Base-by-base conservation (phyloP, 2,797 vertebrate genomes). In the Ambastaia sidthimunki region DNA sequence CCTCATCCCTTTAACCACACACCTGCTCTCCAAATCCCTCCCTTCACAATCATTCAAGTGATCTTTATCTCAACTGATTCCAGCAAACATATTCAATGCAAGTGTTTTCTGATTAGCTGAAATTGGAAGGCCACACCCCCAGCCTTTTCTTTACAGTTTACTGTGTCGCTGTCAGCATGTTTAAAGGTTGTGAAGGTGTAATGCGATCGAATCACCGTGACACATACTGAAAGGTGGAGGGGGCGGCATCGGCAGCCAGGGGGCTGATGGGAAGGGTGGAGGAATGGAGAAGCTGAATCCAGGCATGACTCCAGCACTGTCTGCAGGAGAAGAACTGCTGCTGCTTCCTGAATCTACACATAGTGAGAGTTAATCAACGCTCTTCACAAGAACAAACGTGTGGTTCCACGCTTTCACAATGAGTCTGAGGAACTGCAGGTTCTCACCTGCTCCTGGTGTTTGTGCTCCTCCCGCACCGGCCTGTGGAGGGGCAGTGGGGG, bases 191-290 rank as follows among this genome's bases (percentile, higher is more conserved):
- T 37, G 34, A 37, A 37, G 1, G n/a, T n/a, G 6, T 37, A 37
- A 37, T 37, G 34, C 34, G 9, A 7, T 37, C 9, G 5, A 7
- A 37, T 37, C 5, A 37, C 34, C n/a, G n/a, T n/a, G 41, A 63
- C 60, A 74, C 94, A 92, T 88, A 98, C 97, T 94, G 0, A 98
- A 97, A 5, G 96, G 95, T 0, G 96, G 96, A 0, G 96, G 96
- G n/a, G 97, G 95, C 0, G 97, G 95, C 95, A 97, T 95, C 16
- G 95, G 93, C 89, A 97, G 90, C 96, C 97, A 98, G 0, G 96
- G 95, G 15, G 93, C 89, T 11, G 92, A 85, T 25, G 94, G 92
- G 85, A 95, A 94, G 1, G 96, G 96, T 1, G 96, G 96, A 18
- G 93, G 93, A 83, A 94, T 92, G 71, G 93, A 89, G 78, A 98